phyloP scores from a whole-genome alignment of 2,113 vertebrate species.

The Callospermophilus lateralis region DNA sequence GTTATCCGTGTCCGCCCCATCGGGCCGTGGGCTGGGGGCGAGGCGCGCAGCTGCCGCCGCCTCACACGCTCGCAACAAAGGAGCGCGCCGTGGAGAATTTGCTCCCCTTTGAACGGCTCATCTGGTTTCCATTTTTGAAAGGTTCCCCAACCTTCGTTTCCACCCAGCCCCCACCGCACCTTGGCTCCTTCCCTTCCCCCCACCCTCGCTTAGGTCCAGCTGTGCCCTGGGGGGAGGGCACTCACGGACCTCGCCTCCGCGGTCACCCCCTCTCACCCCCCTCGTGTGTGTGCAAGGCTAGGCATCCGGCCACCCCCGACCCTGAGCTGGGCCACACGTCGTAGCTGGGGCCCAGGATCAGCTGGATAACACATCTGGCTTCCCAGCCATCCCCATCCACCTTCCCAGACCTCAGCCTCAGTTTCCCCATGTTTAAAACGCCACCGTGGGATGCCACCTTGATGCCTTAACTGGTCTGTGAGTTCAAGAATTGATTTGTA shows the following conservation, averaged over 20 bases:
- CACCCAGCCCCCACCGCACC: constrained; percentile 56
- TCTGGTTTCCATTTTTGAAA: constrained; percentile 80
- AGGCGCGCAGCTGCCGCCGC: constrained; percentile 75
- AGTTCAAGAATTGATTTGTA: background rate
- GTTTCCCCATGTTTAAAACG: constrained; percentile 48
- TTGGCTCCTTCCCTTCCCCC: background rate
- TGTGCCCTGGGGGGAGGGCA: background rate
- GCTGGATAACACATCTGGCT: background rate
- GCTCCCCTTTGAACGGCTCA: constrained; percentile 76
- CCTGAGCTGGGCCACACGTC: accelerated
- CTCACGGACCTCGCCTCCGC: background rate
- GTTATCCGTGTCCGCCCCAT: constrained; percentile 73
- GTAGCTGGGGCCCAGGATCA: background rate
- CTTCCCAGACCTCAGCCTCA: constrained; percentile 25
- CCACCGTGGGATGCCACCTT: background rate
- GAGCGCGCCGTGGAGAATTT: constrained; percentile 72
- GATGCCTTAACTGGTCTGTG: background rate
- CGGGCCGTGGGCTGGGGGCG: constrained; percentile 65
- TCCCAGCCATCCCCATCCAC: background rate
- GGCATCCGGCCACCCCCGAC: background rate
- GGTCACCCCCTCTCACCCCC: background rate
- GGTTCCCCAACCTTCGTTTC: constrained; percentile 79
- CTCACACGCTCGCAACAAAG: constrained; percentile 78
- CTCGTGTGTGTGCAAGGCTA: background rate
- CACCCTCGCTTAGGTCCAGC: background rate